Evolutionary conservation across 2,113 vertebrate species (phyloP).

Genomic region (Carassius carassius): DNA sequence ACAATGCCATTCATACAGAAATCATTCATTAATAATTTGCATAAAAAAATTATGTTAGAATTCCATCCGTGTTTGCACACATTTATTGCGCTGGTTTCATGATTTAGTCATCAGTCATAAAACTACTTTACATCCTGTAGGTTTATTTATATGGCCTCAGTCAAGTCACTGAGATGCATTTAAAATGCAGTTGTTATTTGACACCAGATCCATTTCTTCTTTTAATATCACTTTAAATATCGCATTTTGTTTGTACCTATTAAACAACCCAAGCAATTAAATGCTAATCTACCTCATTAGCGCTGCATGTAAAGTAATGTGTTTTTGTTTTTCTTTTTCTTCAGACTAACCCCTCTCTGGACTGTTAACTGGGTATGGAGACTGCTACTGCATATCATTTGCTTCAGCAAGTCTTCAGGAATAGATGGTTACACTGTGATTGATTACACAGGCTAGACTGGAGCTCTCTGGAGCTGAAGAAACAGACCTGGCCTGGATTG

Average conservation of each 20-base stretch:
- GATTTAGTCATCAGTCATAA: background rate
- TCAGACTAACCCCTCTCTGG: constrained; percentile 25
- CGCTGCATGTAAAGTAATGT: background rate
- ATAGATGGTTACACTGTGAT: constrained; percentile 75
- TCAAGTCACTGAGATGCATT: background rate
- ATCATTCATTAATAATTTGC: no score
- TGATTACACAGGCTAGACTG: constrained; percentile 68
- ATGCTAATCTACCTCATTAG: constrained; percentile 27
- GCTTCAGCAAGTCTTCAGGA: constrained; percentile 67
- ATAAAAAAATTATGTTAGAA: background rate
- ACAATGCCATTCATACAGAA: background rate
- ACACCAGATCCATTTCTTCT: background rate
- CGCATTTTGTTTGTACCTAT: background rate
- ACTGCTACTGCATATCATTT: constrained; percentile 64
- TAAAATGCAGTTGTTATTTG: background rate
- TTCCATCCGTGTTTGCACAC: background rate
- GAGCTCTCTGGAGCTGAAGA: constrained; percentile 55
- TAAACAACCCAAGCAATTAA: constrained; percentile 2
- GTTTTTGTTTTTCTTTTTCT: background rate
- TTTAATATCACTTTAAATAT: background rate
- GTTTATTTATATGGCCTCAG: background rate
- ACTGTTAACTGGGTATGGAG: constrained; percentile 37
- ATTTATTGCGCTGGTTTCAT: background rate
- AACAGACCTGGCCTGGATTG: constrained; percentile 66
- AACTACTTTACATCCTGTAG: background rate